Conservation (phyloP, 2,888 invertebrate genomes). For the Palloptera scutellata region DNA sequence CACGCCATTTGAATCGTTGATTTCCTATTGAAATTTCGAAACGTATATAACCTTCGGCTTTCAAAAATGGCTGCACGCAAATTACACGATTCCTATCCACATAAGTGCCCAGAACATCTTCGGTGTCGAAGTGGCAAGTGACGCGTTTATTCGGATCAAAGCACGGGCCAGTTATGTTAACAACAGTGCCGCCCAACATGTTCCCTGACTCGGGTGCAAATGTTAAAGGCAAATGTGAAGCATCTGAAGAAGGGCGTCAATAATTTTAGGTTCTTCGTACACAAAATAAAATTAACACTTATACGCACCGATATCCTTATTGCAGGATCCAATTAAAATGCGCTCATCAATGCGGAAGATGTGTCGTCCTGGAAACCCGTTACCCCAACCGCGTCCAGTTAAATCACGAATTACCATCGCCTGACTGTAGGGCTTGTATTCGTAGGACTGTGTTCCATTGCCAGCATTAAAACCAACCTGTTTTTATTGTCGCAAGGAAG, state of each 20-base stretch:
- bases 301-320: constrained; percentile 81
- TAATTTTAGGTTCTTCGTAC: neutral
- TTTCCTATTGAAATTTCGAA: constrained; percentile 87
- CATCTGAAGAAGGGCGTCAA: constrained; percentile 67
- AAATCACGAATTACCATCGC: constrained; percentile 83
- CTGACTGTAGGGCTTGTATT: constrained; percentile 91
- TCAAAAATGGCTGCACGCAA: constrained; percentile 87
- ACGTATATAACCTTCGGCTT: constrained; percentile 87
- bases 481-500: neutral
- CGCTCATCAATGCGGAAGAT: constrained; percentile 95
- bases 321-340: constrained; percentile 91
- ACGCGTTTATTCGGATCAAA: constrained; percentile 80
- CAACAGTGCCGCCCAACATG: constrained; percentile 96
- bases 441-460: constrained; percentile 88
- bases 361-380: constrained; percentile 88
- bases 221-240: constrained; percentile 80
- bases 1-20: constrained; percentile 86
- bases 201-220: constrained; percentile 96
- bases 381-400: constrained; percentile 85
- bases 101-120: constrained; percentile 79
- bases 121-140: constrained; percentile 84
- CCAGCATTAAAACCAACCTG: constrained; percentile 97
- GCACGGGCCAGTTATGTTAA: constrained; percentile 97
- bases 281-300: neutral
- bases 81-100: constrained; percentile 84